A percentile compares a stretch with the other conserved stretches of the same genome.
Conservation (phyloP, 2,113 vertebrate species). For the Lampris incognitus region DNA sequence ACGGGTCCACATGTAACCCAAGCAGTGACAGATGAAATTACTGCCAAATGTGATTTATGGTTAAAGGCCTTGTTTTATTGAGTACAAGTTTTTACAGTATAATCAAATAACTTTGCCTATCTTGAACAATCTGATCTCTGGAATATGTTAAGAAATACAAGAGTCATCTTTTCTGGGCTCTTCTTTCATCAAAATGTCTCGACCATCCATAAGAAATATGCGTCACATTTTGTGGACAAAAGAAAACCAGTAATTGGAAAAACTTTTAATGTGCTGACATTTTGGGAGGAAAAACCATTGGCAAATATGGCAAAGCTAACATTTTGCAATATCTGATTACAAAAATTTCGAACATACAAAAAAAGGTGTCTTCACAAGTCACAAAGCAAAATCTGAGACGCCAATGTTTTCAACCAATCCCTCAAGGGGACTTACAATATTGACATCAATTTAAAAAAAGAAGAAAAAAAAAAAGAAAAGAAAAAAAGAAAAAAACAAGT, state of each 20-base stretch:
- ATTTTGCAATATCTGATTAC: constrained; percentile 66
- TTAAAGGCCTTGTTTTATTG: background rate
- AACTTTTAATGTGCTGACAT: constrained; percentile 75
- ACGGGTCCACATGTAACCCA: background rate
- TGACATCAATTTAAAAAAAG: constrained; percentile 75
- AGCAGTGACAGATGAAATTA: too few species aligned
- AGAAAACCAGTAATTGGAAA: constrained; percentile 74
- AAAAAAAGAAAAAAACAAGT: constrained; percentile 73
- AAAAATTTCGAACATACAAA: constrained; percentile 66
- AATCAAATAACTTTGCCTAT: background rate
- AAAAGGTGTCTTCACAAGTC: constrained; percentile 72
- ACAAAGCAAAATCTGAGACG: constrained; percentile 63
- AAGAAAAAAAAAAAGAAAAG: background rate
- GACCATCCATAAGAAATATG: constrained; percentile 5
- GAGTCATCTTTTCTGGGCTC: background rate
- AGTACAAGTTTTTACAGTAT: background rate
- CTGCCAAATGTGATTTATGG: background rate
- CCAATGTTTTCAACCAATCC: constrained; percentile 55
- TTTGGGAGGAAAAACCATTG: constrained; percentile 55
- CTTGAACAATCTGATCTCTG: background rate
- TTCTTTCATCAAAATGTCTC: constrained; percentile 1
- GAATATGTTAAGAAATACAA: background rate
- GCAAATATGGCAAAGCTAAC: constrained; percentile 52
- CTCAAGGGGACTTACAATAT: constrained; percentile 65
- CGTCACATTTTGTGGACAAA: constrained; percentile 71